Percentiles rank a stretch among this genome's conserved stretches.
Conservation (phyloP, 2,113 vertebrate genomes). For the Haemorhous mexicanus region DNA sequence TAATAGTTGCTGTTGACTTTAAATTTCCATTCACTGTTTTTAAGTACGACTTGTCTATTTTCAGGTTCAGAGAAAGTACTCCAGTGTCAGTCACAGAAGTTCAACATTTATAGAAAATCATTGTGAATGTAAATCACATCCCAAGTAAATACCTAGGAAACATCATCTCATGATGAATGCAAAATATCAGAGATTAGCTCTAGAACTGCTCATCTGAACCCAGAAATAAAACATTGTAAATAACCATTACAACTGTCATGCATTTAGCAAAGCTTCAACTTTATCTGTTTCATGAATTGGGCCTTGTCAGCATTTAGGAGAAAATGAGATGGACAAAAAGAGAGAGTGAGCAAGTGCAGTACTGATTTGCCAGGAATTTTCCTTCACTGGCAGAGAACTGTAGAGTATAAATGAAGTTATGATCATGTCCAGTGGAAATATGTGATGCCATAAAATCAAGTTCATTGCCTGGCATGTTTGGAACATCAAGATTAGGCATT, state of each 20-base stretch:
- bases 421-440: background rate
- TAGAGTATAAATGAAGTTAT: background rate
- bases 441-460: background rate
- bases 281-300: conserved; percentile 1
- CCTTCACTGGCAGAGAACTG: background rate
- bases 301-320: conserved; percentile 12
- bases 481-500: background rate
- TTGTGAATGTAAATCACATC: background rate
- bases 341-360: background rate
- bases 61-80: background rate
- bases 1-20: background rate
- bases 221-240: conserved; percentile 19
- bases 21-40: background rate
- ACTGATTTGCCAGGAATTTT: background rate
- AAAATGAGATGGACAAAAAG: background rate
- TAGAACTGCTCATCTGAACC: conserved; percentile 15
- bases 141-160: conserved; percentile 5
- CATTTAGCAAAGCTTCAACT: conserved; percentile 6
- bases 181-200: conserved; percentile 7
- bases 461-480: background rate
- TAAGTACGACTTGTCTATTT: background rate
- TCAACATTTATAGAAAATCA: conserved; percentile 14
- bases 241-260: conserved; percentile 29
- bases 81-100: background rate
- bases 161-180: background rate